Evolutionary conservation across 2,113 vertebrate genomes (phyloP).

Genomic region (Synodontis membranacea): DNA sequence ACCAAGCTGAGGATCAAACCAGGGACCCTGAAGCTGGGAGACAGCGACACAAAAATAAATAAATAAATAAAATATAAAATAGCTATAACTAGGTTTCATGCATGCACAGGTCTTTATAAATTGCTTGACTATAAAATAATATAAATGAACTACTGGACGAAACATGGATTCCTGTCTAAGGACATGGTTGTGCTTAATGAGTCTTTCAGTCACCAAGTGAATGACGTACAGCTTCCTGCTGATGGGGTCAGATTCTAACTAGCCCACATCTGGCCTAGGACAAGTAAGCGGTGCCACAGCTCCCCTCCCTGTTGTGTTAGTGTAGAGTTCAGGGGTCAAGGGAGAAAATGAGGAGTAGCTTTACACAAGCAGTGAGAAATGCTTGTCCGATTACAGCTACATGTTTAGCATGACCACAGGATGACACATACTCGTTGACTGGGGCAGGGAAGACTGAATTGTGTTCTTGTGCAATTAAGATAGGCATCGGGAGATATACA

Average conservation of each 20-base stretch:
- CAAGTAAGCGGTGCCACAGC: constrained; percentile 34
- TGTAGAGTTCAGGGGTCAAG: constrained; percentile 42
- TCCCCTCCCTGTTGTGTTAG: constrained; percentile 48
- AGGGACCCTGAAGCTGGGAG: background rate
- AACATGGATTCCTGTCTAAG: background rate
- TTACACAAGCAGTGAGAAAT: constrained; percentile 53
- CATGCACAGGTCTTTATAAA: background rate
- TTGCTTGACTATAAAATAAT: background rate
- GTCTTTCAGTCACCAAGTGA: constrained; percentile 45
- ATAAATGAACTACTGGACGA: background rate
- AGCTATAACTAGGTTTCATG: background rate
- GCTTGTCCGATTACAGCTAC: constrained; percentile 53
- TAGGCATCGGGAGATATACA: constrained; percentile 53
- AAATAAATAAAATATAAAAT: background rate
- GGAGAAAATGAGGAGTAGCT: constrained; percentile 40
- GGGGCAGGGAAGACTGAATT: constrained; percentile 34
- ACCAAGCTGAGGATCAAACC: background rate
- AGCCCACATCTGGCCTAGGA: constrained; percentile 60
- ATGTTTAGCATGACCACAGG: constrained; percentile 57
- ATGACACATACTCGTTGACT: constrained; percentile 54
- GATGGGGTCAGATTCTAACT: constrained; percentile 65
- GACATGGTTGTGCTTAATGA: constrained; percentile 10
- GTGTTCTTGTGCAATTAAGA: constrained; percentile 56
- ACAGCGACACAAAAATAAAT: background rate
- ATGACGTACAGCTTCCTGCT: constrained; percentile 71